These are phyloP conservation scores for Plodia interpunctella DNA, from an alignment of 1,140 invertebrate species.

Conservation along the genomic window DNA sequence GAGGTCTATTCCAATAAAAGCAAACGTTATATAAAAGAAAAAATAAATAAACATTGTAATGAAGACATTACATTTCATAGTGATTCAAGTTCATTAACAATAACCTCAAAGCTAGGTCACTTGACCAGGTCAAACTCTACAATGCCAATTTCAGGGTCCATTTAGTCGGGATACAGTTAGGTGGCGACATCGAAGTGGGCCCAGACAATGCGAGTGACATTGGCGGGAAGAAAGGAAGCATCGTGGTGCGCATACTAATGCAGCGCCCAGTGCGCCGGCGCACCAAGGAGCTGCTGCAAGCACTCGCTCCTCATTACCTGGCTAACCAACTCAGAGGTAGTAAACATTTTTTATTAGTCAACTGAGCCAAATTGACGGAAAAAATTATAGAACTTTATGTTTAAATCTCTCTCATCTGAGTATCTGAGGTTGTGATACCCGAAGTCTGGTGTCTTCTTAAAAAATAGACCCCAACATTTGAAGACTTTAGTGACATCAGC, in stretches of 20 bases:
- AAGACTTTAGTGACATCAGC: no score
- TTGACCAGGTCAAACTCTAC: conserved; percentile 43
- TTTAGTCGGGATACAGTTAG: conserved; percentile 67
- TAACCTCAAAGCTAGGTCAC: conserved; percentile 43
- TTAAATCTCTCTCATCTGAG: no score
- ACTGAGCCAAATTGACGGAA: no score
- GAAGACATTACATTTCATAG: no score
- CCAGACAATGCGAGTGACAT: conserved; percentile 66
- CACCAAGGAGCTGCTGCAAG: conserved; percentile 33
- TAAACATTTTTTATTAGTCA: conserved; percentile 14
- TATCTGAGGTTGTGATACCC: no score
- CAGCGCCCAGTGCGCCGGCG: conserved; percentile 35
- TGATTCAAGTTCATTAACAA: conserved; percentile 15
- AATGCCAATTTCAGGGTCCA: conserved; percentile 73
- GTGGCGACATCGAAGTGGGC: conserved; percentile 33
- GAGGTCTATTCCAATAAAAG: no score
- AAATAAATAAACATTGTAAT: no score
- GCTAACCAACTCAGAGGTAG: conserved; percentile 17
- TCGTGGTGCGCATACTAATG: conserved; percentile 63
- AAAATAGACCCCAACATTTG: no score
- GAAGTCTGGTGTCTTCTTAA: no score
- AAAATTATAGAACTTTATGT: no score
- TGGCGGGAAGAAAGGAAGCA: conserved; percentile 70
- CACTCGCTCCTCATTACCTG: conserved; percentile 19
- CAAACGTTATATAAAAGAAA: no score